phyloP scores from a whole-genome alignment of 2,113 vertebrate genomes.

The Gallinago media region DNA sequence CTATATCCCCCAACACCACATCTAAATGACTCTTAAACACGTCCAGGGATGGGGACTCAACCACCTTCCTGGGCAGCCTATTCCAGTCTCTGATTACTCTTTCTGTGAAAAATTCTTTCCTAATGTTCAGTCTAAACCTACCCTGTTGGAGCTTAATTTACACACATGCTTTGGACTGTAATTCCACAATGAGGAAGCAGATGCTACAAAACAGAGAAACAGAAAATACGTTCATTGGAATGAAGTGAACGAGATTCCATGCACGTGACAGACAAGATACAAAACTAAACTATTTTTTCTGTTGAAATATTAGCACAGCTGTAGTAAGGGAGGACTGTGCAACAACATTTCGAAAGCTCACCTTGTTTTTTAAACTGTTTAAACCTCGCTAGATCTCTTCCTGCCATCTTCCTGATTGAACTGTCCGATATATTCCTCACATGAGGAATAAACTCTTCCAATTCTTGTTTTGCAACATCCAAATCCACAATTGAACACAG shows the following conservation, averaged over 20 bases:
- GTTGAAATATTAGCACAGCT: not conserved
- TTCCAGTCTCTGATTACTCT: no score
- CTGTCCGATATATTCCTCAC: slow-evolving; percentile 28
- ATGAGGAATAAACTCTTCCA: slow-evolving; percentile 79
- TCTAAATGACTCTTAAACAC: no score
- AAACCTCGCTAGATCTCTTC: slow-evolving; percentile 74
- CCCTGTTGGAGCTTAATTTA: not conserved
- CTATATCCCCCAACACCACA: no score
- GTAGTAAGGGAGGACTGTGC: no score
- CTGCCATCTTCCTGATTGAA: slow-evolving; percentile 66
- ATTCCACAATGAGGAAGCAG: not conserved
- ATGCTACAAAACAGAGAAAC: not conserved
- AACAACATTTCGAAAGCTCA: slow-evolving; percentile 2
- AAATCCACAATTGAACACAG: accelerated
- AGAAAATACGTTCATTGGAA: not conserved
- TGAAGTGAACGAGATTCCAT: not conserved
- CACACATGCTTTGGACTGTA: accelerated
- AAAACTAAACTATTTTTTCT: not conserved
- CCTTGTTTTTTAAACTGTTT: slow-evolving; percentile 76
- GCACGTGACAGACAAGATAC: accelerated
- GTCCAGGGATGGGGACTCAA: no score
- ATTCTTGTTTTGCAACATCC: slow-evolving; percentile 20
- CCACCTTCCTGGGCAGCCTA: no score
- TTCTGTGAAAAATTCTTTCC: no score
- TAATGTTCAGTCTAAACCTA: no score